phyloP scores from a whole-genome alignment of 1,140 invertebrate species.

The Eciton burchellii region DNA sequence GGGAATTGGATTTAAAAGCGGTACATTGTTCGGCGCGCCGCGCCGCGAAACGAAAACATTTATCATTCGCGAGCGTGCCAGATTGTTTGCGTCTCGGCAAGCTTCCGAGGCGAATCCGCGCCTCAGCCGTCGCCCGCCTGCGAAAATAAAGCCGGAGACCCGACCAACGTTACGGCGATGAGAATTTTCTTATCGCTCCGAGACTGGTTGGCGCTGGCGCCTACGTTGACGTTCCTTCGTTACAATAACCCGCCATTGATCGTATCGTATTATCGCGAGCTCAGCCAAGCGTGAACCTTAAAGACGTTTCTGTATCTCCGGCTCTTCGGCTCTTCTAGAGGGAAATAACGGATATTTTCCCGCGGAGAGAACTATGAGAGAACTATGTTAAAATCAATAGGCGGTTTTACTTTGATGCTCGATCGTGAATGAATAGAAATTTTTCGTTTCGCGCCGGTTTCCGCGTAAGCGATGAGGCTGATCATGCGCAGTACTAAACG shows the following conservation, averaged over 20 bases:
- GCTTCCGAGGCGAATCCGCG: constrained; percentile 64
- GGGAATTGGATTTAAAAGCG: constrained; percentile 79
- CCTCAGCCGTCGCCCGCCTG: constrained; percentile 36
- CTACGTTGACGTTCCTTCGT: constrained; percentile 34
- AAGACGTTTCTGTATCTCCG: neutral
- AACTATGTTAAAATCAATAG: no score
- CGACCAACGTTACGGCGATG: constrained; percentile 44
- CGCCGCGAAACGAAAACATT: constrained; percentile 71
- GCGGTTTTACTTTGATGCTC: no score
- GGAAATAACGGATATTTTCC: neutral
- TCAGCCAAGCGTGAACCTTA: neutral
- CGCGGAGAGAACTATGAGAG: neutral
- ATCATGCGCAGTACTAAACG: no score
- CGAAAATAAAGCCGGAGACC: constrained; percentile 57
- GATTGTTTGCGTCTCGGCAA: constrained; percentile 68
- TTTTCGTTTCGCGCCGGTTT: no score
- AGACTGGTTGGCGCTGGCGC: neutral
- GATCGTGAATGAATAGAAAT: no score
- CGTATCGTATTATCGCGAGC: constrained; percentile 27
- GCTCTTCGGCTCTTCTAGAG: neutral
- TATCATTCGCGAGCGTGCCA: constrained; percentile 66
- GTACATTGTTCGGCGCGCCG: constrained; percentile 56
- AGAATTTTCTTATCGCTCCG: constrained; percentile 47
- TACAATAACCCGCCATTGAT: constrained; percentile 47
- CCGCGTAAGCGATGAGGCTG: no score